Evolutionary conservation across 2,113 vertebrate genomes (phyloP).

Genomic region (Ramphastos sulfuratus): DNA sequence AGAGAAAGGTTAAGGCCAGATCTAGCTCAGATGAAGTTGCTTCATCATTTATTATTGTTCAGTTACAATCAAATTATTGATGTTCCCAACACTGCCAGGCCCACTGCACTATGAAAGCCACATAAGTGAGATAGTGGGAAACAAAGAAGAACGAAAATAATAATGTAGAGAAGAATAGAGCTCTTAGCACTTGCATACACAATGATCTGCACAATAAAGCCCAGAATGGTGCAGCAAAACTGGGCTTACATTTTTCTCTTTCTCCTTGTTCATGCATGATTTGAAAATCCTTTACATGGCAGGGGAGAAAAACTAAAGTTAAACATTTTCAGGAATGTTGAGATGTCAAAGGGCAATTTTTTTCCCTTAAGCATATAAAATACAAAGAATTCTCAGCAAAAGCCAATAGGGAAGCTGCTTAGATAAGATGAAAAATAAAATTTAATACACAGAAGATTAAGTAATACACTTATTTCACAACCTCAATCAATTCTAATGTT

Average conservation of each 20-base stretch:
- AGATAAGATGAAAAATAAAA: constrained; percentile 79
- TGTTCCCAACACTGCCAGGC: neutral
- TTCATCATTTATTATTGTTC: constrained; percentile 32
- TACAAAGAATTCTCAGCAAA: constrained; percentile 73
- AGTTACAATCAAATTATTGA: constrained; percentile 40
- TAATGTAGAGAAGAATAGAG: constrained; percentile 13
- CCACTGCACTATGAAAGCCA: constrained; percentile 11
- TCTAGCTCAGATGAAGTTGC: constrained; percentile 35
- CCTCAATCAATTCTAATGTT: constrained; percentile 80
- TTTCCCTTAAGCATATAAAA: constrained; percentile 74
- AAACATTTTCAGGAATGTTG: constrained; percentile 49
- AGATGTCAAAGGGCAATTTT: constrained; percentile 70
- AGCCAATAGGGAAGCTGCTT: constrained; percentile 73
- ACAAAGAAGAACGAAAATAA: constrained; percentile 42
- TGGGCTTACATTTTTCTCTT: neutral
- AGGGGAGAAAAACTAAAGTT: constrained; percentile 47
- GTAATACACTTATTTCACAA: constrained; percentile 74
- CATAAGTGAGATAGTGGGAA: constrained; percentile 23
- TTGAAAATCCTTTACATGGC: constrained; percentile 21
- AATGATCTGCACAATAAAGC: constrained; percentile 20
- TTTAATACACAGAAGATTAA: constrained; percentile 75
- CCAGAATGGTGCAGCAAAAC: neutral
- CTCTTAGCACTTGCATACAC: neutral
- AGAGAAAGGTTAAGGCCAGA: constrained; percentile 53
- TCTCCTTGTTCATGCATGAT: neutral